Evolutionary conservation across 2,888 invertebrate genomes (phyloP).

Genomic region (Steromphala cineraria): DNA sequence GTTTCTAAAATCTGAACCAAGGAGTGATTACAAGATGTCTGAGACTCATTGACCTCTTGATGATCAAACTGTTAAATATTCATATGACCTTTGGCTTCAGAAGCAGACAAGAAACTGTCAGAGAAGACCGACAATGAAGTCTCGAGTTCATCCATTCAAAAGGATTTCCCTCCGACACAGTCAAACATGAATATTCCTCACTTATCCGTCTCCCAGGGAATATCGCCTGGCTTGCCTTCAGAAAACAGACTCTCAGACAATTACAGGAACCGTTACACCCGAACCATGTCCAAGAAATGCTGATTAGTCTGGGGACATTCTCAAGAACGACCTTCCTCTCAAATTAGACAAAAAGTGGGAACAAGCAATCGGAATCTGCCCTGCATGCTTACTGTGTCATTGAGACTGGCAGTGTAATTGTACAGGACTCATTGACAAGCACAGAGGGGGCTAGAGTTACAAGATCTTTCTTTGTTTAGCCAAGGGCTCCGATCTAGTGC

Average conservation of each 20-base stretch:
- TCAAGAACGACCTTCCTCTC: background rate
- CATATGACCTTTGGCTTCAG: background rate
- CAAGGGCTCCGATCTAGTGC: too few relatives aligned
- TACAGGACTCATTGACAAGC: too few relatives aligned
- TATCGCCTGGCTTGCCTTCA: background rate
- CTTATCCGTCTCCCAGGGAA: background rate
- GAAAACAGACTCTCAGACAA: background rate
- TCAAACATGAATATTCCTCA: background rate
- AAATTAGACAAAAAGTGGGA: background rate
- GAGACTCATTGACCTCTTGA: too few relatives aligned
- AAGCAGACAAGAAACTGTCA: background rate
- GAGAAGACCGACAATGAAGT: background rate
- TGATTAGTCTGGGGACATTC: background rate
- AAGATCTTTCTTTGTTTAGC: too few relatives aligned
- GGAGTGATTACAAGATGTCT: too few relatives aligned
- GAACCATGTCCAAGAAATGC: background rate
- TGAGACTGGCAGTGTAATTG: too few relatives aligned
- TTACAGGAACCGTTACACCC: background rate
- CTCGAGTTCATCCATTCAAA: background rate
- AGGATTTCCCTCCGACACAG: background rate
- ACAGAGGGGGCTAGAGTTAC: too few relatives aligned
- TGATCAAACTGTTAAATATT: background rate
- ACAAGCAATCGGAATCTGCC: too few relatives aligned
- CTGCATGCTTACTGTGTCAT: too few relatives aligned
- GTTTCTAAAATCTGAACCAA: too few relatives aligned